These are phyloP conservation scores for Saimiri boliviensis DNA, from an alignment of 2,113 vertebrate species.

Conservation along the genomic window DNA sequence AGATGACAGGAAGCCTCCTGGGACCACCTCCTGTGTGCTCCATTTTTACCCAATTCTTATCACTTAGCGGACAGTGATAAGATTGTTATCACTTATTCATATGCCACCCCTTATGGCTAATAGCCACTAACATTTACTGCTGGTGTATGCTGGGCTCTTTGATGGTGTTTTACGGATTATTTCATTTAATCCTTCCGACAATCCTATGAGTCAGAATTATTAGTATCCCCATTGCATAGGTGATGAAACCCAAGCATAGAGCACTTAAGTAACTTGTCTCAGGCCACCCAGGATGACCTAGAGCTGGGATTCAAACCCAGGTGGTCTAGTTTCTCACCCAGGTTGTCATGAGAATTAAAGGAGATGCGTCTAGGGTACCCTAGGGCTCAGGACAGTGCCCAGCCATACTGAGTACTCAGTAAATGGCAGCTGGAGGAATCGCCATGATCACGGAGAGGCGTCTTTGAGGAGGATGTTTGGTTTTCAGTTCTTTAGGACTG, in stretches of 20 bases:
- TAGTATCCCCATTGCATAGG: neutral
- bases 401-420: accelerated
- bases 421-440: neutral
- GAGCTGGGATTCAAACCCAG: neutral
- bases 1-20: neutral
- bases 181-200: neutral
- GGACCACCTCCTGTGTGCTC: neutral
- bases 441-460: neutral
- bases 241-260: neutral
- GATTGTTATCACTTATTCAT: neutral
- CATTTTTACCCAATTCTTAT: neutral
- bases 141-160: neutral
- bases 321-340: neutral
- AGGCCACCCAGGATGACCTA: neutral
- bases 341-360: neutral
- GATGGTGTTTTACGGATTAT: neutral
- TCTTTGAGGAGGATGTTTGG: neutral
- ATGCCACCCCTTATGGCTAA: neutral
- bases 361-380: neutral
- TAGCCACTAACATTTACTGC: neutral
- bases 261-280: neutral
- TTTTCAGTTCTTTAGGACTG: neutral
- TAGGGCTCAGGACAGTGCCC: neutral
- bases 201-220: neutral
- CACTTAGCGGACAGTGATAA: neutral